Percentiles rank a stretch among this genome's conserved stretches.
Evolutionary conservation across 2,888 invertebrate genomes (phyloP).

Genomic region (Lasioglossum marginatum): DNA sequence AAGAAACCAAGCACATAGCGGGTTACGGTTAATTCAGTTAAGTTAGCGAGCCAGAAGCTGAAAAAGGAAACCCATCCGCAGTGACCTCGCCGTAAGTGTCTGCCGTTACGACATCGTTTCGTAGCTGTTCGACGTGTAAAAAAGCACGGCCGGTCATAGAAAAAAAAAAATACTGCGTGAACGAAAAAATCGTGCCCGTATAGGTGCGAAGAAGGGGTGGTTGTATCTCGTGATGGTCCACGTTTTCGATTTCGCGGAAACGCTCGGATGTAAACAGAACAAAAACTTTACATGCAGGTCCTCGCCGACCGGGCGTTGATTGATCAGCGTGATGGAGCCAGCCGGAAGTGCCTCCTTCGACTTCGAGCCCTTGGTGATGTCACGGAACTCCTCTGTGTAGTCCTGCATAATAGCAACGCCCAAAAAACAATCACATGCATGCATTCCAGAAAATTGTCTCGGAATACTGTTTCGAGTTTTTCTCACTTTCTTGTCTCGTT

Average conservation of each 20-base stretch:
- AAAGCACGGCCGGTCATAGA: background rate
- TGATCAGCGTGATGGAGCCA: conserved; percentile 96
- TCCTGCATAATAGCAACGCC: conserved; percentile 89
- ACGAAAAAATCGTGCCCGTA: background rate
- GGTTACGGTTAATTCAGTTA: conserved; percentile 70
- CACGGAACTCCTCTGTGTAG: conserved; percentile 98
- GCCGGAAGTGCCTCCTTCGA: conserved; percentile 96
- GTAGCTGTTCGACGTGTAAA: conserved; percentile 22
- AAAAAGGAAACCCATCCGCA: conserved; percentile 69
- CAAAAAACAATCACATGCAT: conserved; percentile 85
- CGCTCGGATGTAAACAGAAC: conserved; percentile 64
- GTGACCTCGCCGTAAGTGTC: conserved; percentile 61
- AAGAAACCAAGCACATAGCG: conserved; percentile 62
- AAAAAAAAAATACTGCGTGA: background rate
- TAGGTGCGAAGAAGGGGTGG: background rate
- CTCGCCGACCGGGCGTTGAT: conserved; percentile 97
- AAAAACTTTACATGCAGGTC: conserved; percentile 92
- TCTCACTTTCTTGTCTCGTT: background rate
- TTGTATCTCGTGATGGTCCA: background rate
- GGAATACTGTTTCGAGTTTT: conserved; percentile 29
- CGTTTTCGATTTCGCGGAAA: background rate
- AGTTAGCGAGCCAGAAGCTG: conserved; percentile 64
- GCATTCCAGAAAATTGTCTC: conserved; percentile 82
- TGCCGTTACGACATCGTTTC: conserved; percentile 44
- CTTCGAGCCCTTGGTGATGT: conserved; percentile 96